These are phyloP conservation scores for Candoia aspera DNA, from an alignment of 2,113 vertebrate species.

Conservation along the genomic window DNA sequence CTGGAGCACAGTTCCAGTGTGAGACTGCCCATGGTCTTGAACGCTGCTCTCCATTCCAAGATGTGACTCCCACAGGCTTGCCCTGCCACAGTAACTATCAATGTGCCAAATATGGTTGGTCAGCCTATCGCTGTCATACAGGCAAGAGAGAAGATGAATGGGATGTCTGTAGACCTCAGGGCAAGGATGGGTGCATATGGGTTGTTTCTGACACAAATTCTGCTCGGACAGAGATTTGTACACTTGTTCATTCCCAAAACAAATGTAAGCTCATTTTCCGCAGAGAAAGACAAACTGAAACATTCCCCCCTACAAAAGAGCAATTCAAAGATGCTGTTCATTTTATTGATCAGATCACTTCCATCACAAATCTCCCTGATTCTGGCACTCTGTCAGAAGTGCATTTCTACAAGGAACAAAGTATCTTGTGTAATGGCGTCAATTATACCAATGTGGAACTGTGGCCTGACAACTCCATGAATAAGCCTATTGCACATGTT, in stretches of 20 bases:
- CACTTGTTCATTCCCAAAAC: neutral
- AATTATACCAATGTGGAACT: conserved; percentile 32
- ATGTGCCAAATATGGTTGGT: conserved; percentile 19
- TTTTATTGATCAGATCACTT: conserved; percentile 13
- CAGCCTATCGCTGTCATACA: neutral
- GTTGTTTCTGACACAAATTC: neutral
- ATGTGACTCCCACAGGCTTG: conserved; percentile 21
- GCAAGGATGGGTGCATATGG: neutral
- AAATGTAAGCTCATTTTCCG: conserved; percentile 6
- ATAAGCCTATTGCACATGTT: conserved; percentile 15
- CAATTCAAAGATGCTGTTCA: conserved; percentile 17
- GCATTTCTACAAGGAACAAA: neutral
- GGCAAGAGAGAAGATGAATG: neutral
- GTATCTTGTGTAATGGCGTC: conserved; percentile 20
- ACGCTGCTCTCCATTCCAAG: conserved; percentile 25
- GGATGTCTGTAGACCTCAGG: conserved; percentile 13
- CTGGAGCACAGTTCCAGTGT: neutral
- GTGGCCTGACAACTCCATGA: neutral
- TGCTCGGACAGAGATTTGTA: neutral
- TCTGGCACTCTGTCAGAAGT: neutral
- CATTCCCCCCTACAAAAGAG: neutral
- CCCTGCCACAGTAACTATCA: conserved; percentile 33
- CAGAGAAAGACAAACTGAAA: neutral
- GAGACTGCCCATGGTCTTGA: neutral
- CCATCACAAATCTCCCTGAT: neutral